Evolutionary conservation across 2,113 vertebrate genomes (phyloP).

Genomic region (Hemibagrus wyckioides): DNA sequence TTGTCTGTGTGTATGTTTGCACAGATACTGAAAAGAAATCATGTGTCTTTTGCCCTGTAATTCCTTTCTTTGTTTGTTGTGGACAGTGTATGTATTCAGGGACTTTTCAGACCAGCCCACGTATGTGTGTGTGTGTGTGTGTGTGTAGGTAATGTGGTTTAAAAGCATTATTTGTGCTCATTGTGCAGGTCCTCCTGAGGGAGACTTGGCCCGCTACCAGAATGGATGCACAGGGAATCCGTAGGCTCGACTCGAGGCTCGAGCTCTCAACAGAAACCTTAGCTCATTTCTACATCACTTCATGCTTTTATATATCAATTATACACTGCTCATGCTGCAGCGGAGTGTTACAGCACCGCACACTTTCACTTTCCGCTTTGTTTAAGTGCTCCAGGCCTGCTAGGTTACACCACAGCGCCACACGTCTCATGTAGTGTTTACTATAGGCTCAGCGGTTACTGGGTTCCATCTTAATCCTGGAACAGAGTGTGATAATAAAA

Average conservation of each 20-base stretch:
- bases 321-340: constrained; percentile 44
- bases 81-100: constrained; percentile 1
- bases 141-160: constrained; percentile 42
- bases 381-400: constrained; percentile 9
- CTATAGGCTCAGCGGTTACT: background rate
- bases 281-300: constrained; percentile 49
- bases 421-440: background rate
- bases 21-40: background rate
- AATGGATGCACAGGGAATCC: constrained; percentile 52
- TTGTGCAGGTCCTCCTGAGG: constrained; percentile 56
- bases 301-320: constrained; percentile 62
- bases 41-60: background rate
- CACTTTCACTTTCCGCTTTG: constrained; percentile 7
- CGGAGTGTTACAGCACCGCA: constrained; percentile 18
- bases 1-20: background rate
- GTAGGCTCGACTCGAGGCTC: constrained; percentile 49
- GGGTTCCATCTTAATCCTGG: background rate
- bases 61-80: constrained; percentile 6
- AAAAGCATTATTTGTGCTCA: constrained; percentile 50
- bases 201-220: constrained; percentile 61
- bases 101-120: background rate
- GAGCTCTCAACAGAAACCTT: constrained; percentile 58
- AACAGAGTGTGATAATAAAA: background rate
- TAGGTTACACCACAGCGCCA: background rate
- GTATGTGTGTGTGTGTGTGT: constrained; percentile 33